A percentile compares a stretch with the other conserved stretches of the same genome.
phyloP scores from a whole-genome alignment of 2,888 invertebrate species.

The Nematopogon swammerdamellus region DNA sequence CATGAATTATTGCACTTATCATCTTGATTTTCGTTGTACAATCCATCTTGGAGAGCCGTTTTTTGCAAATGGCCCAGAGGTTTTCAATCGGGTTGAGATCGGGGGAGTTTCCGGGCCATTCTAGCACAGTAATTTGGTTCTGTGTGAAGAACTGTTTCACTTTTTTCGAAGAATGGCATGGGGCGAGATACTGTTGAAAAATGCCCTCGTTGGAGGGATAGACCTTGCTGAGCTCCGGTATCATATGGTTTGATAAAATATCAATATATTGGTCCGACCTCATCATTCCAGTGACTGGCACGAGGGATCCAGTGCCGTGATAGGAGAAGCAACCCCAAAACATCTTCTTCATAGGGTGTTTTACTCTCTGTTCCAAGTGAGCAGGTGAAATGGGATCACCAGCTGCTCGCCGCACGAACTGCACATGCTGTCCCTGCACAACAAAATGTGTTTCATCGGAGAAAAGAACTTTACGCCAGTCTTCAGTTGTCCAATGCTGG shows the following conservation, averaged over 20 bases:
- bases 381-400: constrained; percentile 5
- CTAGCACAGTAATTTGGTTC: too few relatives aligned
- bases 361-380: constrained; percentile 5
- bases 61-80: too few relatives aligned
- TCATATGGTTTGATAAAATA: neutral
- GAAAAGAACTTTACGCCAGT: constrained; percentile 9
- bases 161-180: too few relatives aligned
- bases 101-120: too few relatives aligned
- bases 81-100: too few relatives aligned
- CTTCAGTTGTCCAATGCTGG: neutral
- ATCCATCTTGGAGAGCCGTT: too few relatives aligned
- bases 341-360: constrained; percentile 2
- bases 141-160: too few relatives aligned
- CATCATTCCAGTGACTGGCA: constrained; percentile 1
- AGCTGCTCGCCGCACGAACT: constrained; percentile 4
- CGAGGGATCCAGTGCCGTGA: neutral
- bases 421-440: constrained; percentile 5
- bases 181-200: too few relatives aligned
- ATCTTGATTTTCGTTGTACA: too few relatives aligned
- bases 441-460: constrained; percentile 9
- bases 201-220: too few relatives aligned
- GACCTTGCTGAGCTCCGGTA: too few relatives aligned
- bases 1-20: too few relatives aligned
- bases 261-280: neutral
- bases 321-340: constrained; percentile 7